Conservation (phyloP, 1,140 invertebrate genomes). For the Lerema accius region DNA sequence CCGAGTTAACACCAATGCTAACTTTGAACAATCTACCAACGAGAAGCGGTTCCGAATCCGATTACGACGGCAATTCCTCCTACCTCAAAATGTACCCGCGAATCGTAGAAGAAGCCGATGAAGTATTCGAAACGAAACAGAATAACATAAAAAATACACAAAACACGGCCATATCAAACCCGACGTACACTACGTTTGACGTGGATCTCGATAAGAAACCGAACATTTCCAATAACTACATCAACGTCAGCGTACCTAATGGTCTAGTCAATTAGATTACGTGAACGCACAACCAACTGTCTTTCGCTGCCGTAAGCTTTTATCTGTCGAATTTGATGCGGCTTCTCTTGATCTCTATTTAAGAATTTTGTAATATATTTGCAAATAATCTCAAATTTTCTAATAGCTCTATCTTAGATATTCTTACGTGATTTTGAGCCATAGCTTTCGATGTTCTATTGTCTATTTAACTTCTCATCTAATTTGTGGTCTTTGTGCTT, state of each 20-base stretch:
- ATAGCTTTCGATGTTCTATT: not conserved
- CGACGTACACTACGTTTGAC: conserved; percentile 64
- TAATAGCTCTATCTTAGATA: conserved; percentile 1
- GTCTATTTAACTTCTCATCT: conserved; percentile 12
- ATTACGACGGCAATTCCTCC: conserved; percentile 65
- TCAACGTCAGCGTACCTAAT: conserved; percentile 64
- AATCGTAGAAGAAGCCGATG: conserved; percentile 66
- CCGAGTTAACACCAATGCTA: conserved; percentile 84
- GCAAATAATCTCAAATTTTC: conserved; percentile 26
- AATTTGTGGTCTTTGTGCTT: conserved; percentile 1
- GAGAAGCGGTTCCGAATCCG: conserved; percentile 70
- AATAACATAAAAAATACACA: conserved; percentile 86
- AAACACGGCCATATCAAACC: conserved; percentile 79
- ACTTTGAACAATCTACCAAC: conserved; percentile 69
- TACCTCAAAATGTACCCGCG: conserved; percentile 61
- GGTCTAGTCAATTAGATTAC: conserved; percentile 74
- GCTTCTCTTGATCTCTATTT: conserved; percentile 40
- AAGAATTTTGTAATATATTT: conserved; percentile 15
- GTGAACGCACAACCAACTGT: conserved; percentile 32
- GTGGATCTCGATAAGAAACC: conserved; percentile 68
- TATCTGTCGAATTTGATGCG: conserved; percentile 30
- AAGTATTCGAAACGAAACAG: conserved; percentile 80
- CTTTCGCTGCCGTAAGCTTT: conserved; percentile 17
- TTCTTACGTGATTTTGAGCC: not conserved
- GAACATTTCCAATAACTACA: conserved; percentile 64